Base-by-base conservation (phyloP, 2,797 vertebrate genomes). In the Borostomias antarcticus region DNA sequence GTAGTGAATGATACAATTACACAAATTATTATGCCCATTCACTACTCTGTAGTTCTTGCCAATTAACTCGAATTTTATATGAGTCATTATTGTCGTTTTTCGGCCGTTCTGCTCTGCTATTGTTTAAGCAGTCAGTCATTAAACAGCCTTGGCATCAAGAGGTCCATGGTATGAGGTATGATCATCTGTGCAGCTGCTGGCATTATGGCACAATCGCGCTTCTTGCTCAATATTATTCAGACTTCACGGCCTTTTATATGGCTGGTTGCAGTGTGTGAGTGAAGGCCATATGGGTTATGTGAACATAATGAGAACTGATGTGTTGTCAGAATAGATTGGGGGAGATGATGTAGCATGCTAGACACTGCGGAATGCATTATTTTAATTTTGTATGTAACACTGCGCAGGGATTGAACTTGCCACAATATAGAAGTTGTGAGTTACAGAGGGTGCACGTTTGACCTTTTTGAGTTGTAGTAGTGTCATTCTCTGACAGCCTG, bases 201-300 rank as follows among this genome's bases (percentile, higher is more conserved):
- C 40, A 15, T 43, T 21, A 58, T 17, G 57, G 57, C 23, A 58
- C 57, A 58, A 9, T 11, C 48, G 25, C 21, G 5, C 5, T 1
- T 58, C 15, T 35, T 21, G 17, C 19, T 1, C 26, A 40, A 37
- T 11, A 25, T 8, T 43, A 26, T 62, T 66, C 17, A 53, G 37
- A 71, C 64, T 56, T 51, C 19, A 25, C 9, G 40, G 19, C 26
- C 19, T 61, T 28, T 43, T 35, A 43, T 59, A 21, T 51, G 48
- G 5, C n/a, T 51, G 51, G 67, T 61, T 64, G 10, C 48, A n/a
- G 48, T 10, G 33, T 48, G 67, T 58, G 58, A 85, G 48, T 32
- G 28, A 76, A 71, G 30, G 1, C 1, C 13, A 53, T 23, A 48
- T 21, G 45, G 13, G 37, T 23, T 47, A 37, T 4, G 66, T 21